Conservation (phyloP, 2,113 vertebrate genomes). For the Micronycteris hirsuta region DNA sequence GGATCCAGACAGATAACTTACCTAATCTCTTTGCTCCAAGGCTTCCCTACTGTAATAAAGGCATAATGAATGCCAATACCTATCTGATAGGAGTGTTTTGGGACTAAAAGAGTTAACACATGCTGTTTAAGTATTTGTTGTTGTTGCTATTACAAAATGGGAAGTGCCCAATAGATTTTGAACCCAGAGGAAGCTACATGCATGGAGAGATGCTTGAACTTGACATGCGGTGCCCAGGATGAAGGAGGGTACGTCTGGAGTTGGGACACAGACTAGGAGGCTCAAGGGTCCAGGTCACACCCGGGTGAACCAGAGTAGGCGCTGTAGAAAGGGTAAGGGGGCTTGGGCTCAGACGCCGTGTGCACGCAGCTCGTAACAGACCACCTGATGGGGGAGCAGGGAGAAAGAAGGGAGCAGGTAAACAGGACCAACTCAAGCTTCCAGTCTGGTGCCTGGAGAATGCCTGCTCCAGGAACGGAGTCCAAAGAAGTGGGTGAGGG, state of each 20-base stretch:
- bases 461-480: background rate
- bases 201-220: background rate
- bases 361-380: background rate
- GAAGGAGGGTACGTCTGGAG: background rate
- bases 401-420: background rate
- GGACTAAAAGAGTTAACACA: background rate
- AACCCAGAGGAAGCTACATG: background rate
- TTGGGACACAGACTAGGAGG: background rate
- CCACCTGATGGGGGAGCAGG: background rate
- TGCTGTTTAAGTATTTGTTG: background rate
- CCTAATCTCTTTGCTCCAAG: background rate
- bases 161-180: background rate
- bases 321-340: background rate
- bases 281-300: too few relatives aligned
- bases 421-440: background rate
- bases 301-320: background rate
- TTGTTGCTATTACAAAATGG: rapidly evolving
- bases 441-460: background rate
- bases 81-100: background rate
- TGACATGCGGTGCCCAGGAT: background rate
- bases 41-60: background rate
- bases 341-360: background rate
- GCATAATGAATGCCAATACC: background rate
- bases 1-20: background rate
- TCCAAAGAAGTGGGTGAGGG: background rate